These are phyloP conservation scores for Anagyrus pseudococci DNA, from an alignment of 2,888 invertebrate species.

Conservation along the genomic window DNA sequence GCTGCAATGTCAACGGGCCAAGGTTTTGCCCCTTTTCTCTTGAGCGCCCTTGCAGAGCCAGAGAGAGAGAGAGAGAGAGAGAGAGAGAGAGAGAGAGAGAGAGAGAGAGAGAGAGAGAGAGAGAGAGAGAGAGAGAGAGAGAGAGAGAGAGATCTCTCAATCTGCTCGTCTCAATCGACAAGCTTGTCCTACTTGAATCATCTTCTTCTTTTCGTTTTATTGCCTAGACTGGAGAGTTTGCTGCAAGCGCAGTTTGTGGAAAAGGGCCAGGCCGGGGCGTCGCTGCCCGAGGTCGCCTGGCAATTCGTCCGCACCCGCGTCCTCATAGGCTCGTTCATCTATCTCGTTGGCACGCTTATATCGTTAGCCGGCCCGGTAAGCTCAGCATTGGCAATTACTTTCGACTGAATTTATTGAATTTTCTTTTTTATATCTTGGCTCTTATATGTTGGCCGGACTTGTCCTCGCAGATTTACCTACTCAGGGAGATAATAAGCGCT, in stretches of 20 bases:
- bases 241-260: conserved; percentile 63
- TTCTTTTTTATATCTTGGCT: not conserved
- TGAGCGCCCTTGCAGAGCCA: too few relatives aligned
- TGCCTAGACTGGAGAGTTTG: conserved; percentile 61
- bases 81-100: too few relatives aligned
- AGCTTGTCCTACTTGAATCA: too few relatives aligned
- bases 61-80: too few relatives aligned
- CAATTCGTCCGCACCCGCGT: conserved; percentile 62
- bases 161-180: too few relatives aligned
- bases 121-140: too few relatives aligned
- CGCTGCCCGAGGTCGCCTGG: conserved; percentile 61
- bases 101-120: too few relatives aligned
- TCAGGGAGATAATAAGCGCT: conserved; percentile 37
- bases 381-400: conserved; percentile 36
- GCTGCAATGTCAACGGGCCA: conserved; percentile 61
- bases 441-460: not conserved
- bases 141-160: too few relatives aligned
- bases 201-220: too few relatives aligned
- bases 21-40: conserved; percentile 60
- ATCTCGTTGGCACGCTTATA: conserved; percentile 58
- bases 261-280: conserved; percentile 60
- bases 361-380: conserved; percentile 65
- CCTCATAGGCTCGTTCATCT: conserved; percentile 59
- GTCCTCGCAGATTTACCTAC: conserved; percentile 17
- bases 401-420: too few relatives aligned